Base-by-base conservation (phyloP, 2,888 invertebrate species). In the Rotaria sp. region DNA sequence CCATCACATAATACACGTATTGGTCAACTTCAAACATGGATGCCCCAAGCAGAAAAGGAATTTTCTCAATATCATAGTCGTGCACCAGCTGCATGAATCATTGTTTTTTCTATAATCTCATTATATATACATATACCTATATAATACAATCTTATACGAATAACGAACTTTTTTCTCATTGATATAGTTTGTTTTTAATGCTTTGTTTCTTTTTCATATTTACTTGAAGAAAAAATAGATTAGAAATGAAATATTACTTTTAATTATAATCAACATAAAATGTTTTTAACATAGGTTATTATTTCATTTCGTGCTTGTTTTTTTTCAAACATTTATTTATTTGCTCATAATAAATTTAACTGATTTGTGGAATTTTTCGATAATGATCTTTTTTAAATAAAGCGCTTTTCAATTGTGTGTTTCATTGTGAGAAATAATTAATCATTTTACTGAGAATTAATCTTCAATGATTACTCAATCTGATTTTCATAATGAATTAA, bases 11-110 rank as follows among this genome's bases (percentile, higher is more conserved):
- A n/a, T 45, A 80, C 45, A 45, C 80, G 80, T 26, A 80, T 80
- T 80, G 45, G 8, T 41, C 80, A 80, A 45, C 41, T 80, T 45
- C 11, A 45, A 41, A n/a, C 21, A 80, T 80, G 80, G 80, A 80
- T 80, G 80, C 80, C 80, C 2, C 5, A 80, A 80, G 80, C 80
- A 18, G 18, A 80, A 80, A 38, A 80, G 45, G 80, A 80, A 80
- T 80, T 26, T 80, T 1, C 11, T 67, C 41, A 26, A 11, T 45
- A 80, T 26, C 45, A 41, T 45, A 80, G 35, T 80, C 75, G 13
- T 24, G 80, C 80, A 45, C 80, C 80, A 15, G 41, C 45, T 41
- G 80, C 80, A 41, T 80, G n/a, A 41, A 18, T 15, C n/a, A 0
- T 59, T 30, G 11, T 15, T 48, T 8, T 57, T 57, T 57, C 8